Evolutionary conservation across 2,888 invertebrate genomes (phyloP), one percentile per base, ranked within the genome.

Genomic region (Heliconius charithonia): DNA sequence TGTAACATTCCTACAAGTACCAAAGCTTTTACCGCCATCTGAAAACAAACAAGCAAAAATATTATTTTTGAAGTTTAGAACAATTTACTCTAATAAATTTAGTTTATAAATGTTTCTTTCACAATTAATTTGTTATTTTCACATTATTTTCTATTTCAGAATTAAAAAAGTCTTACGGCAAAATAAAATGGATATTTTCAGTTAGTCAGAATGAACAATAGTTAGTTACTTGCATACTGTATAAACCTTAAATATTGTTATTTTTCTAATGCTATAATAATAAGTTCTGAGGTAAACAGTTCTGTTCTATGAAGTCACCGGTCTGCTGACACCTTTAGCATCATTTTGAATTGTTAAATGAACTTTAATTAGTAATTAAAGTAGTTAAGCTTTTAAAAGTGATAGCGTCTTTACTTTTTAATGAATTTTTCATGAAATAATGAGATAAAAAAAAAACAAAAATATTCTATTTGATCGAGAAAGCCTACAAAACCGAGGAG

Each of bases 1-100:
- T 72, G 59, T 7, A 59, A 37, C n/a, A 72, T 10, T 72, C 41
- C 72, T 22, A 71, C 22, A 45, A 71, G 19, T 51, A 72, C 10
- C 13, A 77, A 51, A 13, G 51, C 19, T 3, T 41, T 63, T 9
- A 41, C 9, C 22, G n/a, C 51, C 77, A 77, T 77, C 77, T 77
- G 19, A 72, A n/a, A 77, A 77, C 19, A 32, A 71, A 59, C 7
- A 74, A 74, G 27, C 0, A 6, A 29, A 56, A n/a, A 45, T 45
- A 27, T 66, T 10, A 66, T 66, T 51, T 51, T 51, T 3, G 51
- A 51, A 2, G 9, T 51, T 51, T 22, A 22, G 51, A 7, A 19
- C 22, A 51, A 51, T 51, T 6, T 45, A 45, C 16, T 45, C 45
- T 45, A 45, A 45, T 45, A 16, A 45, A 16, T 13, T 45, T 16